Conservation (phyloP, 2,113 vertebrate species). For the Heteronetta atricapilla region DNA sequence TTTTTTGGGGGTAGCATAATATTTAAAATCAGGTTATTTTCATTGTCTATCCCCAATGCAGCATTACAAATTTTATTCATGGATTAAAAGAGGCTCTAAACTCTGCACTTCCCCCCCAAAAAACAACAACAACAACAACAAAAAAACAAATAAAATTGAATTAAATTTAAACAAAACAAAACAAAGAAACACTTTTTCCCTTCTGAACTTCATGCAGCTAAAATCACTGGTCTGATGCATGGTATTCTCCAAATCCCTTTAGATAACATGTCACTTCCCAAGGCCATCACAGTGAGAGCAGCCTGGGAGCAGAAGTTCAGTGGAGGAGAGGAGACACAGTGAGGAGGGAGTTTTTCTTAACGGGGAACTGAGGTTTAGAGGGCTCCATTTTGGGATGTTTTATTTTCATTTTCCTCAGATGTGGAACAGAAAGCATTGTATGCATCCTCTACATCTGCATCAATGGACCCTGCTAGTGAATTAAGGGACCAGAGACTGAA, state of each 20-base stretch:
- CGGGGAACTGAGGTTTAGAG: neutral
- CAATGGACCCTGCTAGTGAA: neutral
- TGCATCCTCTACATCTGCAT: neutral
- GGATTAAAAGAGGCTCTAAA: neutral
- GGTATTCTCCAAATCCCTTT: neutral
- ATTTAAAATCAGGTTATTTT: neutral
- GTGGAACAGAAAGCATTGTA: rapidly evolving
- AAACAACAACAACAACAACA: too few relatives aligned
- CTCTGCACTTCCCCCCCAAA: neutral
- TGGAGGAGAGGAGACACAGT: rapidly evolving
- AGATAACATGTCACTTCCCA: neutral
- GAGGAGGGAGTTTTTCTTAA: neutral
- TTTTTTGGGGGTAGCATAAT: neutral
- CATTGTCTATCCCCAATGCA: neutral
- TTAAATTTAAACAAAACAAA: too few relatives aligned
- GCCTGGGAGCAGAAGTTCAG: neutral
- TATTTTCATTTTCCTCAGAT: neutral
- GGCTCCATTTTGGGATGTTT: neutral
- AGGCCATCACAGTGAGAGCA: neutral
- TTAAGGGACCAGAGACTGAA: neutral
- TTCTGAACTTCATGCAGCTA: neutral
- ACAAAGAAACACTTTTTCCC: neutral
- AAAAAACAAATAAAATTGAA: neutral
- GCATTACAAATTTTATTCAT: neutral
- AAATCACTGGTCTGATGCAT: neutral